These are phyloP conservation scores for Apostichopus japonicus DNA, from an alignment of 35 echinoderm and acorn worm genomes.

Conservation along the genomic window DNA sequence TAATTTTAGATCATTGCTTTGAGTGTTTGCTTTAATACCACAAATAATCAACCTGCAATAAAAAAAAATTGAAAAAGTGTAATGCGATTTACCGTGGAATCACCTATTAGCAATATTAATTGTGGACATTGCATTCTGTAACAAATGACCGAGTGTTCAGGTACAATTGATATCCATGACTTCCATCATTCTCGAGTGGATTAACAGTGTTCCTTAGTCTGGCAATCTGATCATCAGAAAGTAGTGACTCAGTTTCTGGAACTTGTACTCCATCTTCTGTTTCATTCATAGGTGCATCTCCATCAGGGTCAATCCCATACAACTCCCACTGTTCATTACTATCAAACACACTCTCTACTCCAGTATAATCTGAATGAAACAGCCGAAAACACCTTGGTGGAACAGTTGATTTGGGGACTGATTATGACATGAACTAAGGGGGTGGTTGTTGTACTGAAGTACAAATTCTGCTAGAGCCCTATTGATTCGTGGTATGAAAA, in stretches of 20 bases:
- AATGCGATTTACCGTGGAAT: no score
- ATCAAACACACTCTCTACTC: background rate
- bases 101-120: no score
- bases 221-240: no score
- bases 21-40: no score
- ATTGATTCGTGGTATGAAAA: conserved; percentile 64
- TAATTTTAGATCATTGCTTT: no score
- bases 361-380: conserved; percentile 5
- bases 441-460: conserved; percentile 58
- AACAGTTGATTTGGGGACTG: conserved; percentile 69
- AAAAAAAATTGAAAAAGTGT: no score
- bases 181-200: background rate
- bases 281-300: background rate
- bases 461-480: conserved; percentile 35
- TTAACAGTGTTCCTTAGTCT: background rate
- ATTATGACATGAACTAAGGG: conserved; percentile 39
- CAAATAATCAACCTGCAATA: no score
- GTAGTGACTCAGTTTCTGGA: no score
- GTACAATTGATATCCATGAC: conserved; percentile 2
- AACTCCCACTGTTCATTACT: conserved; percentile 10
- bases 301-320: background rate
- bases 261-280: background rate
- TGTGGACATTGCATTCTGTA: background rate
- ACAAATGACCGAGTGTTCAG: background rate
- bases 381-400: conserved; percentile 15